Conservation (phyloP, 2,113 vertebrate genomes). For the Passerina amoena region DNA sequence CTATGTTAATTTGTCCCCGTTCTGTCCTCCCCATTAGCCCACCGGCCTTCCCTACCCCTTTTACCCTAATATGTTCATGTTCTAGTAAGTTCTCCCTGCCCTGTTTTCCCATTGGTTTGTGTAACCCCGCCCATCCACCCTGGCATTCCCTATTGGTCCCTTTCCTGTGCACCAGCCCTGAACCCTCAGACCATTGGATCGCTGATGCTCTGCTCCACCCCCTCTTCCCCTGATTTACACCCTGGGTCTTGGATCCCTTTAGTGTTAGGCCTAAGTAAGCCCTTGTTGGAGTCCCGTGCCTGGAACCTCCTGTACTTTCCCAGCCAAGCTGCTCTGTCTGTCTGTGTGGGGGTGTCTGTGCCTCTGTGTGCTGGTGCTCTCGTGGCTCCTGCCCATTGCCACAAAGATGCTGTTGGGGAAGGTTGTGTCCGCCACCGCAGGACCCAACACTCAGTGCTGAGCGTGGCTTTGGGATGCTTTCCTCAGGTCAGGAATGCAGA, state of each 20-base stretch:
- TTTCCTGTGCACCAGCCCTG: neutral
- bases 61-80: neutral
- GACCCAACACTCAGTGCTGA: neutral
- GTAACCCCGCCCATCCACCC: neutral
- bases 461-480: neutral
- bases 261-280: fast-evolving
- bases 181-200: neutral
- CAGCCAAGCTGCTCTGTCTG: neutral
- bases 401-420: neutral
- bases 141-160: neutral
- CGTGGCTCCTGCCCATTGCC: fast-evolving
- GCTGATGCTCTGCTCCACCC: neutral
- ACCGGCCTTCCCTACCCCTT: neutral
- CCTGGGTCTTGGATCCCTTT: fast-evolving
- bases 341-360: neutral
- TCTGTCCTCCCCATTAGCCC: neutral
- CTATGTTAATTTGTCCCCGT: neutral
- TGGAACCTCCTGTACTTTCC: neutral
- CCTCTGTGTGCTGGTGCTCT: neutral
- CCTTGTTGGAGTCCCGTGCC: neutral
- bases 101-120: neutral
- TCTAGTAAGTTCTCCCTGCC: neutral
- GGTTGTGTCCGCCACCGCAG: neutral
- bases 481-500: neutral
- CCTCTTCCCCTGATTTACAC: neutral